phyloP scores from a whole-genome alignment of 2,113 vertebrate species.

The Tupaia chinensis region DNA sequence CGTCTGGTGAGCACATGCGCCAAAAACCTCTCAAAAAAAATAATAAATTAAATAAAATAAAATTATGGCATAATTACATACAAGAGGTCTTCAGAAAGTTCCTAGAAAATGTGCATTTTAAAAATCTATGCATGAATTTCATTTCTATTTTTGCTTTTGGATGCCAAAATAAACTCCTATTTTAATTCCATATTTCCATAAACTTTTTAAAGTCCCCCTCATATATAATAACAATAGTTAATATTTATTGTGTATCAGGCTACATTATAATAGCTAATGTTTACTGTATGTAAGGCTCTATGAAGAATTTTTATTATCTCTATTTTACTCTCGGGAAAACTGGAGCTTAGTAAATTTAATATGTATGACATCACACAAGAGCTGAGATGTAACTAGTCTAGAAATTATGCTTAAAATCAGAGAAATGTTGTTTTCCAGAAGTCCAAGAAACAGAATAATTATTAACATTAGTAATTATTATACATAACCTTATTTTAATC shows the following conservation, averaged over 20 bases:
- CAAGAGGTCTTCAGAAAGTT: too few species aligned
- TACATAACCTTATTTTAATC: not conserved
- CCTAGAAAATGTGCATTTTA: too few species aligned
- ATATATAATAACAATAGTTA: not conserved
- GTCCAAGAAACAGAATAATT: not conserved
- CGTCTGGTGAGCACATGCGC: too few species aligned
- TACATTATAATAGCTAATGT: not conserved
- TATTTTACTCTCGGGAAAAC: not conserved
- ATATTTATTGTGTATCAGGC: not conserved
- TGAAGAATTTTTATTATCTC: not conserved
- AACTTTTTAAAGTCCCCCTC: too few species aligned
- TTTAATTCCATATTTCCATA: too few species aligned
- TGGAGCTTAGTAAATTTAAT: not conserved
- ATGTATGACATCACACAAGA: not conserved
- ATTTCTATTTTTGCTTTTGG: too few species aligned
- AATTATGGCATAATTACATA: too few species aligned
- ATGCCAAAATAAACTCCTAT: too few species aligned
- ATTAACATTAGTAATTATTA: not conserved
- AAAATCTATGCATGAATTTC: too few species aligned
- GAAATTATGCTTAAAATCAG: not conserved
- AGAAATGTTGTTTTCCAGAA: not conserved
- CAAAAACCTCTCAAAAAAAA: too few species aligned
- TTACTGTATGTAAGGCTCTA: not conserved
- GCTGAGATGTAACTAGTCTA: not conserved
- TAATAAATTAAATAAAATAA: too few species aligned